Conservation (phyloP, 2,797 vertebrate species). For the Hydrophis major region DNA sequence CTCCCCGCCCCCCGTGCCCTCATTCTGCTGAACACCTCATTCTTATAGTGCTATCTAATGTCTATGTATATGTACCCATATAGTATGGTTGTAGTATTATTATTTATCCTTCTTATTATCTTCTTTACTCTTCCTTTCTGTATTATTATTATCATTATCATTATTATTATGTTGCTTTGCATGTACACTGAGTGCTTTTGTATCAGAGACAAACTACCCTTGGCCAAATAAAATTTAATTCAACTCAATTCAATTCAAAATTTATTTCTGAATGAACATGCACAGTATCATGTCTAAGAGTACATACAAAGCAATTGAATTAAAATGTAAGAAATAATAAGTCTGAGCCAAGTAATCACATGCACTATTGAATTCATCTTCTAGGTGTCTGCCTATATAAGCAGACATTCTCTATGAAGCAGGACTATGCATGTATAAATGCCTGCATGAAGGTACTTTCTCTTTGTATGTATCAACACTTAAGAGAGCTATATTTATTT, state of each 20-base stretch:
- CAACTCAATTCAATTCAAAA: neutral
- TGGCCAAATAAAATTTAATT: neutral
- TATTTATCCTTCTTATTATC: neutral
- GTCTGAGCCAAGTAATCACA: neutral
- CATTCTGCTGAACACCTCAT: neutral
- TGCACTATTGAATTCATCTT: neutral
- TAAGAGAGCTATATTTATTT: neutral
- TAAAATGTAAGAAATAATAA: neutral
- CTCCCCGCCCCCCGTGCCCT: rapidly evolving
- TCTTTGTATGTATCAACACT: neutral
- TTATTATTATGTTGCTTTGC: neutral
- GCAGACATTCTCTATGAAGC: neutral
- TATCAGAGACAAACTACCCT: neutral
- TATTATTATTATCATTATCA: neutral
- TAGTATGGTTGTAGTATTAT: neutral
- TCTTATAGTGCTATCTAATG: neutral
- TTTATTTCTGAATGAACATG: neutral
- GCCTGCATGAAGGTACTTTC: neutral
- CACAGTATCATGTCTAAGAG: neutral
- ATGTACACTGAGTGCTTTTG: neutral
- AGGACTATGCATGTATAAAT: neutral
- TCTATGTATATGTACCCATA: neutral
- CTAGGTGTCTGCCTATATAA: neutral
- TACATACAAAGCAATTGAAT: neutral
- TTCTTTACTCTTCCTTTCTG: neutral